Base-by-base conservation (phyloP, 2,888 invertebrate species). In the Euzophera pinguis region DNA sequence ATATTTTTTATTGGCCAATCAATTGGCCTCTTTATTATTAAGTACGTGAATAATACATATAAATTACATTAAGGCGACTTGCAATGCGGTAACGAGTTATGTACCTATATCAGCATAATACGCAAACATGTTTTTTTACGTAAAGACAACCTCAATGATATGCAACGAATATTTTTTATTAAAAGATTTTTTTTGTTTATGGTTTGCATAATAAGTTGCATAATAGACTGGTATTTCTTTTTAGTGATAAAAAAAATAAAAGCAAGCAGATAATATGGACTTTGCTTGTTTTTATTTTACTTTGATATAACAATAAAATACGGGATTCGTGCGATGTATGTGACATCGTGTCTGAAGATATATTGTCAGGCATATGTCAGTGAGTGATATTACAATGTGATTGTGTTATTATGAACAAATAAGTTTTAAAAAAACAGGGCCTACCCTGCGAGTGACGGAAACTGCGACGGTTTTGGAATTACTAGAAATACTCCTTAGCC, bases 301-400 rank as follows among this genome's bases (percentile, higher is more conserved):
- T 43, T 48, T 71, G 10, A 73, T 72, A 69, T 73, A 66, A 69
- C 71, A 76, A 75, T 76, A 72, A 74, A 75, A 71, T 65, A 64
- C 67, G 77, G 82, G 78, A 64, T 66, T n/a, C 69, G 81, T 73
- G 74, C 70, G 73, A 13, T 8, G 32, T 63, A 64, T 74, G 79
- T 81, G 81, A 75, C 72, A 73, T 75, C 71, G 84, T 81, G 81
- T 84, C 83, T 79, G 81, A 81, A 78, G 78, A 87, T 81, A 63
- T 62, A 73, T 81, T 79, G 81, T 83, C 83, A 73, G 84, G 72
- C 77, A 73, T 79, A 71, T 69, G 72, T 75, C 72, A 74, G 85
- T 83, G 89, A 85, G 90, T 90, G 90, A 89, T 90, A 89, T 86
- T 78, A 74, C 70, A 78, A 86, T 90, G 90, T 90, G 90, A 89